Evolutionary conservation across 2,888 invertebrate genomes (phyloP).

Genomic region (Imbricaverruca yamaguchii): DNA sequence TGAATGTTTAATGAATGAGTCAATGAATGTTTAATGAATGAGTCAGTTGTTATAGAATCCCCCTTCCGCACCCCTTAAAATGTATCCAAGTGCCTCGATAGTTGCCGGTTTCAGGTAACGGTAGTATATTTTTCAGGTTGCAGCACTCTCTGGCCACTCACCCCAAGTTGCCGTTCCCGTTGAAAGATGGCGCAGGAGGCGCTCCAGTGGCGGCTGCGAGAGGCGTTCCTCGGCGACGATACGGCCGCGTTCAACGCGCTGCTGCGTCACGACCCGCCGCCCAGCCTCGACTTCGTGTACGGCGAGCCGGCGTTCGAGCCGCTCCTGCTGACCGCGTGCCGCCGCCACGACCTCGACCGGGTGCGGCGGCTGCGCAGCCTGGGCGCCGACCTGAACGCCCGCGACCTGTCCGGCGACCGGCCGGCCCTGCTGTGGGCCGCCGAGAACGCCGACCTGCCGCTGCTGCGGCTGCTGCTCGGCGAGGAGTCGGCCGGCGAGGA

Average conservation of each 20-base stretch:
- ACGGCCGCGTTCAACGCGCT: conserved; percentile 66
- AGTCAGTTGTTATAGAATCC: conserved; percentile 86
- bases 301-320: conserved; percentile 63
- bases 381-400: conserved; percentile 62
- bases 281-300: conserved; percentile 50
- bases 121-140: no score
- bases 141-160: no score
- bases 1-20: no score
- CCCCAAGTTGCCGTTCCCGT: conserved; percentile 57
- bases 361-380: conserved; percentile 71
- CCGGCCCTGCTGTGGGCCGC: conserved; percentile 63
- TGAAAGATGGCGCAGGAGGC: conserved; percentile 79
- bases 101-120: no score
- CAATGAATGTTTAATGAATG: conserved; percentile 89
- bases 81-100: no score
- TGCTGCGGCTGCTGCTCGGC: conserved; percentile 58
- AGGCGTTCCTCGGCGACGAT: conserved; percentile 95
- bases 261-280: conserved; percentile 49
- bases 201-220: conserved; percentile 73
- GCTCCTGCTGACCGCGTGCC: conserved; percentile 37
- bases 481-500: background rate
- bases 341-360: conserved; percentile 23
- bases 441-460: conserved; percentile 72
- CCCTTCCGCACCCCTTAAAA: conserved; percentile 46
- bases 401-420: background rate